Evolutionary conservation across 2,797 vertebrate genomes (phyloP), one percentile per base, ranked within the genome.

Genomic region (Echeneis naucrates): DNA sequence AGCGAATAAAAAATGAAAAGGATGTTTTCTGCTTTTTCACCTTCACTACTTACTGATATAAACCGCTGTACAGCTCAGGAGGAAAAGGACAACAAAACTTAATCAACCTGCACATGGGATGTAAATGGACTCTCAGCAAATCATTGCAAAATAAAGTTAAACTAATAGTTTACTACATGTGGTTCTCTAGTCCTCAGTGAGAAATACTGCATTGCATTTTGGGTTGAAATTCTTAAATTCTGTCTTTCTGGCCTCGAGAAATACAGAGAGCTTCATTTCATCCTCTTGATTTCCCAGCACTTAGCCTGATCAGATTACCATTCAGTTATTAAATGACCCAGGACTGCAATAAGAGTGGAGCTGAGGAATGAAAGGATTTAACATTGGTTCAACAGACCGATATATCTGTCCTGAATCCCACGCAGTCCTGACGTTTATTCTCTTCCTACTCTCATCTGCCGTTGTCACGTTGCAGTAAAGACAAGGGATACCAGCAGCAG

Each of bases 281-380:
- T 79, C 80, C 72, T 88, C 58, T 81, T 83, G 86, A 80, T 87
- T 78, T 84, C 75, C 19, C 19, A 84, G 84, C 84, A 87, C 88
- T 92, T 87, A 83, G 65, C 38, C 80, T 86, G 84, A 91, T 91
- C 79, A 86, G 75, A 90, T 87, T 88, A 87, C 79, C 64, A 45
- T 82, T 51, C 63, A 33, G 68, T 88, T 89, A 88, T 86, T 77
- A 84, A 89, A 89, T 87, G 84, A 81, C 62, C 53, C 12, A 1
- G 30, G 44, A 77, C 21, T 8, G 13, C 77, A 84, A 87, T 85
- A 87, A 88, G 84, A 72, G 80, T 58, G 38, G 38, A 77, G 57
- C 11, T 5, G 40, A 78, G 50, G 77, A 81, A 87, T 75, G 66
- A 55, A 47, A 66, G 27, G 27, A 69, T 59, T 85, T 58, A 83